Evolutionary conservation across 2,888 invertebrate species (phyloP), one percentile per base, ranked within the genome.

Genomic region (Drepana falcataria): DNA sequence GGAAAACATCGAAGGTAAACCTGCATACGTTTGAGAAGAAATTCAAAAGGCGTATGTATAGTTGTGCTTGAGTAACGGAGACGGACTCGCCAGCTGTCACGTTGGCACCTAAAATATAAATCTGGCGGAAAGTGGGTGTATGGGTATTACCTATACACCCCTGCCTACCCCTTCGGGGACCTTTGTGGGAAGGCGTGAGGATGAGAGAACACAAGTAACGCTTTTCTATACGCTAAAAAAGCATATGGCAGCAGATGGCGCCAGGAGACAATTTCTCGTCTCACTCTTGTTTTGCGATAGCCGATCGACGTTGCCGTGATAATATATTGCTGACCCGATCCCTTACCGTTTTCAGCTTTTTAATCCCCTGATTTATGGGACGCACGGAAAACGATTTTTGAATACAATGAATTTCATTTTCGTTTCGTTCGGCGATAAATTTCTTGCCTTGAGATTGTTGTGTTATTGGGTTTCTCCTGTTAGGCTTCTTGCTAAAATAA

Each of bases 301-400:
- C 59, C 66, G 63, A 64, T 67, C 69, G 69, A 68, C 71, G 70
- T 66, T 68, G 68, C 64, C 68, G 60, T 69, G 72, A 73, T 75
- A 79, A 81, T 74, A 75, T 79, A 79, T 79, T 63, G 73, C 78
- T 69, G 75, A 75, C 75, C 79, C 75, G 60, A 67, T 68, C 66
- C 69, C 67, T 68, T 63, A 65, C 69, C 75, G 67, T 71, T 77
- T 75, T 70, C 71, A 72, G 75, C 72, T 79, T 80, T 82, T 81
- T 80, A 80, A 82, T 80, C 79, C 73, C 56, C 65, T 77, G 81
- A 81, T 81, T 80, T 81, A 82, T 78, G 61, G 64, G 59, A 59
- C 65, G 65, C 59, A 66, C 67, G 65, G 64, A 66, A 67, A 77
- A 73, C 75, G 71, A 69, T 77, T 76, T 76, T 77, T 75, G 73